Base-by-base conservation (phyloP, 1,140 invertebrate species). In the Diorhabda sublineata region DNA sequence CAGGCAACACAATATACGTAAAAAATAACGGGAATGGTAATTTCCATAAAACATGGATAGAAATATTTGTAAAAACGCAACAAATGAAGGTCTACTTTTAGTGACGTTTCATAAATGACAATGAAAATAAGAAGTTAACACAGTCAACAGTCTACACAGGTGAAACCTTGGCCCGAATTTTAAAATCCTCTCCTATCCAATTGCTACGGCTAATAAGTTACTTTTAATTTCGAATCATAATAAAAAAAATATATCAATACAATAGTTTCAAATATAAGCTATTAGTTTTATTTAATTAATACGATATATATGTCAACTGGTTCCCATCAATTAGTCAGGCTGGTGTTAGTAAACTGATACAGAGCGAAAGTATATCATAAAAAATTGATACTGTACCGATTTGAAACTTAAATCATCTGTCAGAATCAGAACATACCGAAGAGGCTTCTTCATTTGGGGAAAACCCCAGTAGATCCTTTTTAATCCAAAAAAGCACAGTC, bases 391-490 rank as follows among this genome's bases (percentile, higher is more conserved):
- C 63, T 64, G 63, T 64, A 64, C 63, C 63, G 26, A 64, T 56
- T 52, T 52, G n/a, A 57, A 64, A 56, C 63, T 45, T 56, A 64
- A 64, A 64, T 64, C 63, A 64, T 64, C 63, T 64, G 63, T 64
- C 63, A 64, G 47, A 52, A 52, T 52, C 6, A 52, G 47, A 52
- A 8, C 63, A 47, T 64, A 64, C 63, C 63, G 63, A 56, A 45
- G 63, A 56, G 45, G 63, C 63, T 64, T 64, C 63, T 64, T 64
- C 63, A 64, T 64, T 64, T 64, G 47, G 47, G 43, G 63, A 64
- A 64, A 64, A 64, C 63, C 63, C 47, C 11, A 26, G 26, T 52
- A 26, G n/a, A 64, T 64, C 63, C 63, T 45, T 57, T 64, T 64
- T 52, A 52, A 64, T 64, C 63, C 63, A 26, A 57, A 45, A 64